Percentiles rank a stretch among this genome's conserved stretches.
phyloP scores from a whole-genome alignment of 2,888 invertebrate genomes.

The Phasia obesa region DNA sequence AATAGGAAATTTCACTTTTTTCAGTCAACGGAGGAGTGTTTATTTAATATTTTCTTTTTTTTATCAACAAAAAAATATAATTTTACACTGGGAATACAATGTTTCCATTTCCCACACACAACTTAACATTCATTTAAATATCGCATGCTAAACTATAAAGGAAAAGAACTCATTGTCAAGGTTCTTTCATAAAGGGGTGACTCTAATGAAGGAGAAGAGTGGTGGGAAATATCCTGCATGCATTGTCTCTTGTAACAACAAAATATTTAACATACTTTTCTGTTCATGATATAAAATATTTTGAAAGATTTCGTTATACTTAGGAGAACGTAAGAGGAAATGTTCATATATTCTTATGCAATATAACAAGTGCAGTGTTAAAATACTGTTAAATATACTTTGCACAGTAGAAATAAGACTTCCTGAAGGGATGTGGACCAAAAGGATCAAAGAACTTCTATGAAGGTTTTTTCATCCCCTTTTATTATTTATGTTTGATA shows the following conservation, averaged over 20 bases:
- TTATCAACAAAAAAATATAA: not conserved
- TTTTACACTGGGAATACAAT: not conserved
- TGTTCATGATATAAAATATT: not conserved
- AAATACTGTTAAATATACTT: not conserved
- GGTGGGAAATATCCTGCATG: slow-evolving; percentile 12
- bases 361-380: not conserved
- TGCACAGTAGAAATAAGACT: not conserved
- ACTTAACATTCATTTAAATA: slow-evolving; percentile 3
- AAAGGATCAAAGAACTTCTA: slow-evolving; percentile 11
- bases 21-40: not conserved
- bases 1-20: no score
- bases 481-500: not conserved
- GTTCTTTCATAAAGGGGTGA: slow-evolving; percentile 2
- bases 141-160: not conserved
- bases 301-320: no score
- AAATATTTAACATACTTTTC: not conserved
- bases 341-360: not conserved
- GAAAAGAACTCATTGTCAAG: slow-evolving; percentile 58
- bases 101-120: slow-evolving; percentile 3
- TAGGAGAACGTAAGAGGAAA: not conserved
- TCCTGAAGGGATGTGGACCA: slow-evolving; percentile 47
- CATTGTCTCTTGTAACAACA: not conserved
- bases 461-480: slow-evolving; percentile 11
- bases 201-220: not conserved
- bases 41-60: not conserved